Evolutionary conservation across 2,797 vertebrate species (phyloP).

Genomic region (Cryptoblepharus egeriae): DNA sequence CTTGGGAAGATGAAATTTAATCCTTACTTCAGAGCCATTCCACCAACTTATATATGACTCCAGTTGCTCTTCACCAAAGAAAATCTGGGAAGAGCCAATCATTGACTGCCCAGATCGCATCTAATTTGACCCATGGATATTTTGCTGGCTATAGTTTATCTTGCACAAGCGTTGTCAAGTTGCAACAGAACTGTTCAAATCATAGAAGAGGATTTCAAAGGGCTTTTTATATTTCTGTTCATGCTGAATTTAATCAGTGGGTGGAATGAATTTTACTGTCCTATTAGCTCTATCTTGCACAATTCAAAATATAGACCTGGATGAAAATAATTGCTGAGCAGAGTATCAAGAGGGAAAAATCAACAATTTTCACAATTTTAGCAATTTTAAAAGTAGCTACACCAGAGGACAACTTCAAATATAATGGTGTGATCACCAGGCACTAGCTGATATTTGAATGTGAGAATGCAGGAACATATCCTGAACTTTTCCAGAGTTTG

Average conservation of each 20-base stretch:
- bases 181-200: not conserved
- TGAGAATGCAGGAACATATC: not conserved
- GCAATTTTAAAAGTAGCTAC: too few relatives aligned
- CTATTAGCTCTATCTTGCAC: not conserved
- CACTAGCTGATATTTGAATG: not conserved
- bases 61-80: not conserved
- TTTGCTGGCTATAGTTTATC: not conserved
- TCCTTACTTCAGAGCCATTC: too few relatives aligned
- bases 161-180: too few relatives aligned
- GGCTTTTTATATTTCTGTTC: not conserved
- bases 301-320: not conserved
- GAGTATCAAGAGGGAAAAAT: not conserved
- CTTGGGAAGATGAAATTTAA: too few relatives aligned
- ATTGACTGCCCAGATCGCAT: not conserved
- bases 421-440: not conserved
- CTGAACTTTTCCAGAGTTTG: not conserved
- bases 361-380: too few relatives aligned
- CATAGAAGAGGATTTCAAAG: not conserved
- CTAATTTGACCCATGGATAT: not conserved
- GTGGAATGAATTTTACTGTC: not conserved
- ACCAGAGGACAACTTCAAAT: not conserved
- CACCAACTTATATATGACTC: not conserved
- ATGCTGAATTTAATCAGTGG: not conserved
- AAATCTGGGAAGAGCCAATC: not conserved
- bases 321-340: not conserved